Evolutionary conservation across 2,797 vertebrate genomes (phyloP).

Genomic region (Xiphophorus birchmanni): DNA sequence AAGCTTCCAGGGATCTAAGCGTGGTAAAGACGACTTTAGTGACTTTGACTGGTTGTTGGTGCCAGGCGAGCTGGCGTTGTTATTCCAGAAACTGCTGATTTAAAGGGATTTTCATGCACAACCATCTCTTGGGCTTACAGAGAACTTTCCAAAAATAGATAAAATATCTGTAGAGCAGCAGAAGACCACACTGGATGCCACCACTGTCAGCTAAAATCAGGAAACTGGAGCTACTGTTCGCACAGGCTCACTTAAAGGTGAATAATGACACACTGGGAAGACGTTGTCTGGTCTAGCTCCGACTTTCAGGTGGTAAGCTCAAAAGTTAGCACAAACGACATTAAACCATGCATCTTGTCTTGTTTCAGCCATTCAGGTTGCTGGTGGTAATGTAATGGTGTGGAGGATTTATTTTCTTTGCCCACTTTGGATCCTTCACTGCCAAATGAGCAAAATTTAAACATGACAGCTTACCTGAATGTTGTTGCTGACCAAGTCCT

Average conservation of each 20-base stretch:
- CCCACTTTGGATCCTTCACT: neutral
- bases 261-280: neutral
- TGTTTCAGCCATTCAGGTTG: neutral
- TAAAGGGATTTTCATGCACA: neutral
- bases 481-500: neutral
- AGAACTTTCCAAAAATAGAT: neutral
- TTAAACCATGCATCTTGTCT: neutral
- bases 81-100: neutral
- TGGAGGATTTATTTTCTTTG: neutral
- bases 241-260: neutral
- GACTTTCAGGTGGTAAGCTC: neutral
- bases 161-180: neutral
- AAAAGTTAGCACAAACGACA: neutral
- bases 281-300: neutral
- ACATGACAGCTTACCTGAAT: neutral
- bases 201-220: neutral
- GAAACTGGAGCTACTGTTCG: neutral
- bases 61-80: neutral
- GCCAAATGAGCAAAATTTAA: neutral
- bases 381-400: neutral
- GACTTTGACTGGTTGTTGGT: neutral
- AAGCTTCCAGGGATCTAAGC: neutral
- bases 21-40: neutral
- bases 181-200: neutral
- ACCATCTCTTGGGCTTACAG: neutral